A percentile compares a stretch with the other conserved stretches of the same genome.
phyloP scores from a whole-genome alignment of 2,888 invertebrate species.

The Conomelus anceps region DNA sequence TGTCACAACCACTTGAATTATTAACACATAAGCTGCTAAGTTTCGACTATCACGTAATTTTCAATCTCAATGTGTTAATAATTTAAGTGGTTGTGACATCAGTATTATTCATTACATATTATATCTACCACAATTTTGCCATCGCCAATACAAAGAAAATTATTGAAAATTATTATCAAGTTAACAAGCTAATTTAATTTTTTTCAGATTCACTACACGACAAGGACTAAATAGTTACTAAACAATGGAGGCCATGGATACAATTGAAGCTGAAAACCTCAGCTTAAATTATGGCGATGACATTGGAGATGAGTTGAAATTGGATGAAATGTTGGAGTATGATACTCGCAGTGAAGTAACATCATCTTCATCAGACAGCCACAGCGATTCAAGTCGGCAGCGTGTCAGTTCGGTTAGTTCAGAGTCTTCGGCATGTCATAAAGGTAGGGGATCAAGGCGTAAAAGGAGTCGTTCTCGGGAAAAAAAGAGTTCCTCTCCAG shows the following conservation, averaged over 20 bases:
- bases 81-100: too few relatives aligned
- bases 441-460: conserved; percentile 37
- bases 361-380: conserved; percentile 59
- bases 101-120: too few relatives aligned
- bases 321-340: conserved; percentile 43
- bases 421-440: conserved; percentile 53
- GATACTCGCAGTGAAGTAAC: conserved; percentile 86
- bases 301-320: conserved; percentile 23
- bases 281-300: conserved; percentile 26
- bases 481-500: conserved; percentile 40
- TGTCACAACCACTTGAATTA: too few relatives aligned
- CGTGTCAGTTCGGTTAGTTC: conserved; percentile 74
- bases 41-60: too few relatives aligned
- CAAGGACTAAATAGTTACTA: not conserved
- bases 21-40: too few relatives aligned
- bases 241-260: conserved; percentile 24
- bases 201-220: not conserved
- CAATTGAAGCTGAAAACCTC: conserved; percentile 23
- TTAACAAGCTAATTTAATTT: not conserved
- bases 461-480: conserved; percentile 29
- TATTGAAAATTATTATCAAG: too few relatives aligned
- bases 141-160: too few relatives aligned
- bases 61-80: too few relatives aligned
- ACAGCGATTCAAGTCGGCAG: conserved; percentile 50
- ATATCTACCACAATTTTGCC: too few relatives aligned